phyloP scores from a whole-genome alignment of 37 sponge, comb jelly and placozoan genomes.

The Crambe crambe region DNA sequence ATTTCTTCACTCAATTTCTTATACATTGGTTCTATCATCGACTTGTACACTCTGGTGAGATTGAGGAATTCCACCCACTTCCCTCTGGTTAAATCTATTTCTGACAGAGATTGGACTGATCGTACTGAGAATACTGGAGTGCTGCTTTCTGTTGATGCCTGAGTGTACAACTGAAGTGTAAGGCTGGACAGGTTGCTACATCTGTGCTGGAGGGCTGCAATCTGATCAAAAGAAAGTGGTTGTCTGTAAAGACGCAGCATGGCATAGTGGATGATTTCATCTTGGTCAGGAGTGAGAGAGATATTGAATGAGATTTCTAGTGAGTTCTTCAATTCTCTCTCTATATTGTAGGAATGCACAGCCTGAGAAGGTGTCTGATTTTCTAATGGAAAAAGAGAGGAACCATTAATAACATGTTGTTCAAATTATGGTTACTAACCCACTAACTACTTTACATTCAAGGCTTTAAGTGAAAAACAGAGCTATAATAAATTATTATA shows the following conservation, averaged over 20 bases:
- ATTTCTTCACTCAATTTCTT: no score
- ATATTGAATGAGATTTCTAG: slow-evolving; percentile 19
- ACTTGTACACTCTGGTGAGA: slow-evolving; percentile 9
- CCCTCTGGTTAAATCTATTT: background rate
- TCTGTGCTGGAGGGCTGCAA: background rate
- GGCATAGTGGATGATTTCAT: slow-evolving; percentile 11
- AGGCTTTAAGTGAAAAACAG: background rate
- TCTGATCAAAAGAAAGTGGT: slow-evolving; percentile 9
- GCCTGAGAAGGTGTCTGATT: background rate
- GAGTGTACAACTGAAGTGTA: slow-evolving; percentile 15
- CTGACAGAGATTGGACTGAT: background rate
- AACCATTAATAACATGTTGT: no score
- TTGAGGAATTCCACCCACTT: slow-evolving; percentile 23
- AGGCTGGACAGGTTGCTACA: slow-evolving; percentile 3
- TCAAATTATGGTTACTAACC: no score
- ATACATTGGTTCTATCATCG: background rate
- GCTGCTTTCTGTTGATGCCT: background rate
- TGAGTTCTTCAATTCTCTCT: background rate
- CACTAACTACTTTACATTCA: no score
- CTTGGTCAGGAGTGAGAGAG: background rate
- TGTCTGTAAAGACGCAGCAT: slow-evolving; percentile 20
- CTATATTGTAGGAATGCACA: slow-evolving; percentile 5
- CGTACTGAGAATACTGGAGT: background rate
- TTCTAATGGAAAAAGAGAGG: background rate
- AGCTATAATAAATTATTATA: background rate